Conservation (phyloP, 2,888 invertebrate genomes). For the Drosophila paranaensis region DNA sequence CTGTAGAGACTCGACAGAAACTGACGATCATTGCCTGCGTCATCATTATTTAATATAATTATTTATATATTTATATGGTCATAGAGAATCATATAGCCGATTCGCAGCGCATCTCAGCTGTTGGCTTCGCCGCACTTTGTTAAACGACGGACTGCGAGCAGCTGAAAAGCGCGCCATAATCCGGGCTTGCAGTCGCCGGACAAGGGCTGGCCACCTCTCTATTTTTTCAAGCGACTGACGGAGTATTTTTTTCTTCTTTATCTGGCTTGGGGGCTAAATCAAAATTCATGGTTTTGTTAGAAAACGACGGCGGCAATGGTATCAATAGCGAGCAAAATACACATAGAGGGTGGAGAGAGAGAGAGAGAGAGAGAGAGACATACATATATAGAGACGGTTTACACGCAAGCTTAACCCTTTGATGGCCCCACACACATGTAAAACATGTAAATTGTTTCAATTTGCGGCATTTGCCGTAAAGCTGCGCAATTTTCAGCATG, state of each 20-base stretch:
- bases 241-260: slow-evolving; percentile 13
- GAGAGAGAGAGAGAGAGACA: not conserved
- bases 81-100: no score
- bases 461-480: slow-evolving; percentile 80
- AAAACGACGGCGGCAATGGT: slow-evolving; percentile 46
- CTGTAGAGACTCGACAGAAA: no score
- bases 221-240: slow-evolving; percentile 28
- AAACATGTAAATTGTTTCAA: slow-evolving; percentile 81
- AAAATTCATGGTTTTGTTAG: slow-evolving; percentile 82
- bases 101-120: not conserved
- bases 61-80: no score
- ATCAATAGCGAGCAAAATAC: slow-evolving; percentile 61
- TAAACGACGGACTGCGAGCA: slow-evolving; percentile 16
- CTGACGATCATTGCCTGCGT: no score
- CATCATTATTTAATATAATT: no score
- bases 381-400: slow-evolving; percentile 46
- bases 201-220: slow-evolving; percentile 70
- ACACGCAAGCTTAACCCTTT: slow-evolving; percentile 79
- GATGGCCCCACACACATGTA: slow-evolving; percentile 74
- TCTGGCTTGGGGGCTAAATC: slow-evolving; percentile 71
- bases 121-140: slow-evolving; percentile 26
- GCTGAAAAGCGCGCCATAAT: slow-evolving; percentile 70
- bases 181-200: slow-evolving; percentile 64
- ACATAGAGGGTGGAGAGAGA: not conserved
- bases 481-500: slow-evolving; percentile 78